Evolutionary conservation across 2,888 invertebrate species (phyloP).

Genomic region (Acanthoscelides obtectus): DNA sequence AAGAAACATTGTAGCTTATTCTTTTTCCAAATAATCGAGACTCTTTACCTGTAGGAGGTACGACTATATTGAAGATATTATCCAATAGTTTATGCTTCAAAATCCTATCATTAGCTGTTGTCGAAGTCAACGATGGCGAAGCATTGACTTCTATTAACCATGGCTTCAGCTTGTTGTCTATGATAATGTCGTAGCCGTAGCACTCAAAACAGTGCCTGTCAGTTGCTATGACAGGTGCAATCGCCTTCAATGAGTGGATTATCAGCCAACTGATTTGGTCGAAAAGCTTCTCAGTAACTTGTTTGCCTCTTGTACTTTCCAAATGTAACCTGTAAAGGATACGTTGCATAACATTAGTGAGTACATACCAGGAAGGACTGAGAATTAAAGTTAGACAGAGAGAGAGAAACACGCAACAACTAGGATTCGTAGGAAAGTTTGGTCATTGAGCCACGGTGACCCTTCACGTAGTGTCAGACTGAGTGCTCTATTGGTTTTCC

Average conservation of each 20-base stretch:
- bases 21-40: too few species aligned
- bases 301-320: constrained; percentile 85
- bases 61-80: constrained; percentile 84
- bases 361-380: too few species aligned
- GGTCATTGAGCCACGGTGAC: too few species aligned
- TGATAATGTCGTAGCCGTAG: constrained; percentile 95
- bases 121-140: constrained; percentile 90
- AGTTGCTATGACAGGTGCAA: constrained; percentile 87
- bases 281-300: constrained; percentile 83
- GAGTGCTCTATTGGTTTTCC: too few species aligned
- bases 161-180: constrained; percentile 89
- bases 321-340: constrained; percentile 64
- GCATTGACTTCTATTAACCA: constrained; percentile 96
- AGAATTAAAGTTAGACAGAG: too few species aligned
- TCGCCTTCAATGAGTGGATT: constrained; percentile 89
- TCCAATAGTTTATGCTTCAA: constrained; percentile 91
- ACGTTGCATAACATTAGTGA: too few species aligned
- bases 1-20: too few species aligned
- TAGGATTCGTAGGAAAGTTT: too few species aligned
- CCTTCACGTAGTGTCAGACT: too few species aligned
- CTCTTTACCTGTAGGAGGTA: constrained; percentile 72
- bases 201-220: constrained; percentile 91
- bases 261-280: constrained; percentile 86
- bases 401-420: too few species aligned
- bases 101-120: constrained; percentile 90